These are phyloP conservation scores for Falco concolor DNA, from an alignment of 2,797 vertebrate genomes.

Conservation along the genomic window DNA sequence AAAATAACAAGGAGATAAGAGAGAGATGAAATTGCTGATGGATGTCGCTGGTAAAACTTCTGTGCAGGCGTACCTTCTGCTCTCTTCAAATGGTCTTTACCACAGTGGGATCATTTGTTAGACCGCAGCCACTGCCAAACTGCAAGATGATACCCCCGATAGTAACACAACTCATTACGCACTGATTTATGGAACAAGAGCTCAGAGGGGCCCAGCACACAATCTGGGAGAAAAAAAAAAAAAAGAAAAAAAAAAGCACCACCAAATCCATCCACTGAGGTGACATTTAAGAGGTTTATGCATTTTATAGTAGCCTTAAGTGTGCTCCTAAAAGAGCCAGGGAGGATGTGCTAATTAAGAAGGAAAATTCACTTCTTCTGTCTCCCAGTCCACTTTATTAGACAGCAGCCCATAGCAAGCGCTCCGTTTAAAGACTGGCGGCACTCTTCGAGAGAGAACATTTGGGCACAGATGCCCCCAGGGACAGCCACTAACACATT, in stretches of 20 bases:
- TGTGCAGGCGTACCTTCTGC: background rate
- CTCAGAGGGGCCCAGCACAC: background rate
- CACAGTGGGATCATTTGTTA: background rate
- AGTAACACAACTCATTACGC: constrained; percentile 59
- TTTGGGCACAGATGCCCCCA: background rate
- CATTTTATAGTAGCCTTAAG: constrained; percentile 45
- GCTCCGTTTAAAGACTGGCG: background rate
- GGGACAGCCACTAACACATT: background rate
- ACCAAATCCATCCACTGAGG: constrained; percentile 19
- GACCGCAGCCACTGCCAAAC: constrained; percentile 9
- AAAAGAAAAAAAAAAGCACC: background rate
- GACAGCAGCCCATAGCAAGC: background rate
- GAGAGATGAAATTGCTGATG: background rate
- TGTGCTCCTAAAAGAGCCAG: background rate
- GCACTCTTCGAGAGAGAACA: background rate
- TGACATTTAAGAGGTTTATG: constrained; percentile 28
- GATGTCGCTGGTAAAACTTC: background rate
- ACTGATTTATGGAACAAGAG: constrained; percentile 42
- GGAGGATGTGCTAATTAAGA: constrained; percentile 8
- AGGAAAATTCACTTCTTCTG: background rate
- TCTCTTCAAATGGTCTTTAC: background rate
- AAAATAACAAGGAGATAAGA: background rate
- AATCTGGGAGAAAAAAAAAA: background rate
- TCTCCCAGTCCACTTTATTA: background rate
- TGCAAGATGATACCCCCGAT: constrained; percentile 31